phyloP scores from a whole-genome alignment of 2,888 invertebrate genomes.

The Leucoptera coffeella region DNA sequence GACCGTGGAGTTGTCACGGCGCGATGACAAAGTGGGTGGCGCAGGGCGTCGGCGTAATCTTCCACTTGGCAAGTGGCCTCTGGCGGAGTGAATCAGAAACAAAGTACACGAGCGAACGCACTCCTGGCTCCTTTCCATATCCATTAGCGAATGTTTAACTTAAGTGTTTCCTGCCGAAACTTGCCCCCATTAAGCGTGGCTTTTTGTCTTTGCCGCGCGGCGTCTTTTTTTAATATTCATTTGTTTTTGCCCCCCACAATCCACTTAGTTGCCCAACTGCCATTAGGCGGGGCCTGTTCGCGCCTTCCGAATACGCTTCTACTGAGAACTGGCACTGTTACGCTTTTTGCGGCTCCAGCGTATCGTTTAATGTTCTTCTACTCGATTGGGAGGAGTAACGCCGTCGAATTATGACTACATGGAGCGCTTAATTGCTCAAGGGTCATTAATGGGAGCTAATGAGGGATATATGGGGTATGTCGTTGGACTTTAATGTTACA shows the following conservation, averaged over 20 bases:
- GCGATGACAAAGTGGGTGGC: no score
- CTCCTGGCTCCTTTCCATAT: slow-evolving; percentile 43
- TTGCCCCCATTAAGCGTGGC: slow-evolving; percentile 37
- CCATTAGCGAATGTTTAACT: slow-evolving; percentile 50
- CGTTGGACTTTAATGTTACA: no score
- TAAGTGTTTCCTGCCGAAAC: slow-evolving; percentile 41
- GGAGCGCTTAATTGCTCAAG: neutral
- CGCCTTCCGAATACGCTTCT: neutral
- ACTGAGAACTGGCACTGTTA: neutral
- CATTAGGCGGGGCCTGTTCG: neutral
- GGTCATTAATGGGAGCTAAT: no score
- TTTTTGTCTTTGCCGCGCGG: slow-evolving; percentile 36
- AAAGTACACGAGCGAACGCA: slow-evolving; percentile 2
- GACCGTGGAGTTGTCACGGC: no score
- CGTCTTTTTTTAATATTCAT: slow-evolving; percentile 17
- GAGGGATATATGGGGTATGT: no score
- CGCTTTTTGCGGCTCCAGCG: neutral
- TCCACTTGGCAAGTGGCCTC: slow-evolving; percentile 3
- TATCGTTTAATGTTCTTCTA: neutral
- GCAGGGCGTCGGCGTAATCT: no score
- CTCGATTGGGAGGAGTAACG: neutral
- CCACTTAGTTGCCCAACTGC: no score
- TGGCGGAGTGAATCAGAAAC: slow-evolving; percentile 2
- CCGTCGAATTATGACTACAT: neutral
- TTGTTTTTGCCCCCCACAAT: slow-evolving; percentile 2